Evolutionary conservation across 2,797 vertebrate genomes (phyloP).

Genomic region (Hydrolagus colliei): DNA sequence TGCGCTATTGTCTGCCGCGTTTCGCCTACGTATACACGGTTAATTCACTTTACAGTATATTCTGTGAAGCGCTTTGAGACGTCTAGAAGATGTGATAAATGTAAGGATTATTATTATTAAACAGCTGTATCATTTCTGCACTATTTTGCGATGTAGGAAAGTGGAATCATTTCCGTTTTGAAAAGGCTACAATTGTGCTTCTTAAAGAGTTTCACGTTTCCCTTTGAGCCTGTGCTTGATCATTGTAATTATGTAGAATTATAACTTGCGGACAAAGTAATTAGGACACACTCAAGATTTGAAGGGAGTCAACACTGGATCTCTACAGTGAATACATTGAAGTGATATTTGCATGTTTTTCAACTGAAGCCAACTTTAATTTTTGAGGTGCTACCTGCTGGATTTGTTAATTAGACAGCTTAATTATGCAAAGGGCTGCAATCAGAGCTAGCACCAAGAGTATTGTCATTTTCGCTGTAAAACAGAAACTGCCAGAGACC

Average conservation of each 20-base stretch:
- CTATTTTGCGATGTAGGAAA: not conserved
- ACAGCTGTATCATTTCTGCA: not conserved
- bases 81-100: no score
- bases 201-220: not conserved
- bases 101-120: no score
- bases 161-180: conserved; percentile 4
- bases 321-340: conserved; percentile 5
- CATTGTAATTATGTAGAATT: conserved; percentile 2
- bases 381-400: not conserved
- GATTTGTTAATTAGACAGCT: not conserved
- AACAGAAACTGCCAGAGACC: no score
- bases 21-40: no score
- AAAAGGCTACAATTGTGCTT: not conserved
- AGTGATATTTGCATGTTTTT: not conserved
- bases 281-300: not conserved
- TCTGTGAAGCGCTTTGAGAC: no score
- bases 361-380: not conserved
- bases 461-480: no score
- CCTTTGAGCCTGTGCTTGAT: not conserved
- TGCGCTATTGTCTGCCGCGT: no score
- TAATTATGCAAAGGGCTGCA: not conserved
- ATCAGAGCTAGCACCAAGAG: no score
- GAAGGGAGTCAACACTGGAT: not conserved
- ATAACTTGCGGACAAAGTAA: not conserved
- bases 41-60: no score